phyloP scores from a whole-genome alignment of 1,140 invertebrate species.

The Polypedilum pembai region DNA sequence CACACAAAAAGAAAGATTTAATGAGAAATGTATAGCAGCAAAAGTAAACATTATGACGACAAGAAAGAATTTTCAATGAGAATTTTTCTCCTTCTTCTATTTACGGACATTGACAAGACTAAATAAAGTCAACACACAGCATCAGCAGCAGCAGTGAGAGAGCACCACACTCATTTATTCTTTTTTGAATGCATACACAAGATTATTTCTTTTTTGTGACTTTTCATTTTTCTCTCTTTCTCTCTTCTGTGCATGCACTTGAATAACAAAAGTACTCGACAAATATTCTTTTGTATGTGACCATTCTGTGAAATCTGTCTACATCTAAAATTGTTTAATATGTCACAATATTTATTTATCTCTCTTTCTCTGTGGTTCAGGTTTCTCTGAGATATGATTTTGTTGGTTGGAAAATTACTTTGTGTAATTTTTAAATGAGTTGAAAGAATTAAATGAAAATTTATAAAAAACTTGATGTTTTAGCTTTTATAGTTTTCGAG shows the following conservation, averaged over 20 bases:
- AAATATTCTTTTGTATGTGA: not conserved
- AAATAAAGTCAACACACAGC: not conserved
- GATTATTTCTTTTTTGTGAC: not conserved
- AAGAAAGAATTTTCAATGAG: not conserved
- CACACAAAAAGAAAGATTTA: not conserved
- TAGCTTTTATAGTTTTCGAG: no score
- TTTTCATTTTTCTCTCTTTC: not conserved
- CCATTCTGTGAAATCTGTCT: constrained; percentile 21
- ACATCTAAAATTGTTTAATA: constrained; percentile 27
- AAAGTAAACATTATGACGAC: constrained; percentile 9
- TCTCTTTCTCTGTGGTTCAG: not conserved
- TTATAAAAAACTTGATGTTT: no score
- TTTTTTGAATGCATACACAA: not conserved
- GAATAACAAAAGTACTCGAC: not conserved
- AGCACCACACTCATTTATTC: not conserved
- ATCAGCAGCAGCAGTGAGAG: not conserved
- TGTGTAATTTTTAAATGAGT: no score
- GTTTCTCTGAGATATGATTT: no score
- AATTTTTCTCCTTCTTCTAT: not conserved
- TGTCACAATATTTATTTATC: constrained; percentile 1
- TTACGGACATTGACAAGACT: constrained; percentile 1
- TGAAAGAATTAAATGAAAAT: no score
- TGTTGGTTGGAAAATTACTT: no score
- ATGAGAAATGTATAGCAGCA: constrained; percentile 7
- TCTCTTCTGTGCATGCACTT: not conserved